Conservation (phyloP, 64 coral and sea anemone genomes). For the Cladopsammia gracilis region DNA sequence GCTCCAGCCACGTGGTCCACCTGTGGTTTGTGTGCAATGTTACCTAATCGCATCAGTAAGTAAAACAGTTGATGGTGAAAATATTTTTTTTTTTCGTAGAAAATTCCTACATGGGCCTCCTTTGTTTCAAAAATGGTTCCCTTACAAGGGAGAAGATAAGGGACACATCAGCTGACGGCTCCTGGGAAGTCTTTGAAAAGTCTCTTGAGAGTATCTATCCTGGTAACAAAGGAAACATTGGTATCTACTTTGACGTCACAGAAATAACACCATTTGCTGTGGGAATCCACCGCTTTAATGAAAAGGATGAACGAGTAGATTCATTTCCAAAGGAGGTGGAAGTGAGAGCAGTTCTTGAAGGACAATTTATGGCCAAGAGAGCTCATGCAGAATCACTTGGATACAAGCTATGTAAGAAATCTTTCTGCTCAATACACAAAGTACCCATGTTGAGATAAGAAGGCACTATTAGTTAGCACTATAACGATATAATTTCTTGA, state of each 20-base stretch:
- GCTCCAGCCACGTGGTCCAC: too few relatives aligned
- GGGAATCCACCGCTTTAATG: constrained; percentile 86
- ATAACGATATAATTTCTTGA: too few relatives aligned
- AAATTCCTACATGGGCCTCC: constrained; percentile 93
- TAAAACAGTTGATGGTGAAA: too few relatives aligned
- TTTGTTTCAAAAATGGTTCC: constrained; percentile 98
- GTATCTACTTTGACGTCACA: constrained; percentile 91
- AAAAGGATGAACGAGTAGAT: constrained; percentile 69
- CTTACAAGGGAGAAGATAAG: constrained; percentile 89
- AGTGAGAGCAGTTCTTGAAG: constrained; percentile 92
- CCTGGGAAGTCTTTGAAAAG: constrained; percentile 85
- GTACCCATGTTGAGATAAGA: too few relatives aligned
- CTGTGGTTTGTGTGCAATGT: too few relatives aligned
- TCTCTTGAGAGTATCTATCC: constrained; percentile 67
- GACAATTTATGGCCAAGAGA: constrained; percentile 97
- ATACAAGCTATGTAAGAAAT: constrained; percentile 82
- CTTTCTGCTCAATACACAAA: too few relatives aligned
- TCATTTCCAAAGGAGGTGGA: constrained; percentile 88
- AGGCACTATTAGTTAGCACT: too few relatives aligned
- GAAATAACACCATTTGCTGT: constrained; percentile 98
- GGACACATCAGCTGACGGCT: constrained; percentile 76
- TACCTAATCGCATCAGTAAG: too few relatives aligned
- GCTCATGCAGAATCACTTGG: constrained; percentile 91
- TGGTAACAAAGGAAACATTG: constrained; percentile 97
- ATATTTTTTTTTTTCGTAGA: constrained; percentile 61